phyloP scores from a whole-genome alignment of 2,888 invertebrate species.

The Eupithecia exiguata region DNA sequence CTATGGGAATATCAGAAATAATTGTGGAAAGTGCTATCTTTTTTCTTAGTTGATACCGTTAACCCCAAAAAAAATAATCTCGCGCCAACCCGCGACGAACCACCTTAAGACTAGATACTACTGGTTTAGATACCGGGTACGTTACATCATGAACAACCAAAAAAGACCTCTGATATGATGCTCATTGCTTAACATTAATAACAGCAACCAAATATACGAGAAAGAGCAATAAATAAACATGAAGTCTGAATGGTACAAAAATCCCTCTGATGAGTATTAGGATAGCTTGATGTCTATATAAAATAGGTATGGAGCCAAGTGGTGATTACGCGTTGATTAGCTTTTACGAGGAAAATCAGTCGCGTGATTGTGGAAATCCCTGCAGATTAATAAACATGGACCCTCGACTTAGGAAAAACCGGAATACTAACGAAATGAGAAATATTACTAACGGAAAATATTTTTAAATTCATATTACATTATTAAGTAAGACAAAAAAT shows the following conservation, averaged over 20 bases:
- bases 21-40: too few relatives aligned
- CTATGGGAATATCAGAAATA: too few relatives aligned
- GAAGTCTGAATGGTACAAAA: background rate
- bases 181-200: background rate
- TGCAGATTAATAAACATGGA: background rate
- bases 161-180: background rate
- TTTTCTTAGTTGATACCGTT: too few relatives aligned
- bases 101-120: too few relatives aligned
- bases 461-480: too few relatives aligned
- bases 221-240: constrained; percentile 3
- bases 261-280: background rate
- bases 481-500: too few relatives aligned
- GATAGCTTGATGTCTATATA: background rate
- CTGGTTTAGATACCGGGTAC: too few relatives aligned
- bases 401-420: background rate
- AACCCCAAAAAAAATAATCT: too few relatives aligned
- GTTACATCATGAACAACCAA: background rate
- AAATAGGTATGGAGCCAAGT: background rate
- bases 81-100: too few relatives aligned
- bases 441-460: background rate
- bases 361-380: background rate
- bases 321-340: background rate
- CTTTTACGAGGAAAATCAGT: background rate
- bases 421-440: background rate
- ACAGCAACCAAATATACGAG: background rate